A percentile compares a stretch with the other conserved stretches of the same genome.
phyloP scores from a whole-genome alignment of 2,113 vertebrate species.

The Platysternon megacephalum region DNA sequence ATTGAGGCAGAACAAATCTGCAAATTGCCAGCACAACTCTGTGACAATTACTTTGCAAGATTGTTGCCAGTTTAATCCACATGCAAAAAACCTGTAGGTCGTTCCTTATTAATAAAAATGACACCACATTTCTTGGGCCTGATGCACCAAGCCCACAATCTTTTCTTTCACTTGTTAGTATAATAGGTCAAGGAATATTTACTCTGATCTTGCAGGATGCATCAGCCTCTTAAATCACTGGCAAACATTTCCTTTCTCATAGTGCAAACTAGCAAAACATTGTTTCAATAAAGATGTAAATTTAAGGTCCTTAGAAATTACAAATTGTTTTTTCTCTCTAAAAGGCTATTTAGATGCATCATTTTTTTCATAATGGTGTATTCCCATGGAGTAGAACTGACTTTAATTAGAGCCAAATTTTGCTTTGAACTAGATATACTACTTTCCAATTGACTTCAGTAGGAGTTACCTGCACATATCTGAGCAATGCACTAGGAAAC shows the following conservation, averaged over 20 bases:
- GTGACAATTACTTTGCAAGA: not conserved
- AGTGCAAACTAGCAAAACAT: not conserved
- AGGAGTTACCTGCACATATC: not conserved
- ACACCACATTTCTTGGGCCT: not conserved
- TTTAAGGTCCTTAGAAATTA: not conserved
- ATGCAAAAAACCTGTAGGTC: not conserved
- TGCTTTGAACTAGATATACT: not conserved
- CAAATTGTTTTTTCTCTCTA: not conserved
- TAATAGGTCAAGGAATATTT: not conserved
- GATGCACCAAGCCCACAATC: not conserved
- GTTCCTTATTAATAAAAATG: not conserved
- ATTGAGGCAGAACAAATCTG: constrained; percentile 11
- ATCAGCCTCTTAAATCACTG: not conserved
- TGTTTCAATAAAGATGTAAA: not conserved
- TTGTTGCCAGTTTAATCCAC: not conserved
- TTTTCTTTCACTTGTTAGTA: not conserved
- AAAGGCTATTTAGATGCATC: not conserved
- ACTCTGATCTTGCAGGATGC: not conserved
- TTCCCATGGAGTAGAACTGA: not conserved
- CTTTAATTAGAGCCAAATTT: not conserved
- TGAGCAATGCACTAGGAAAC: not conserved
- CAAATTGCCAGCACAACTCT: constrained; percentile 12
- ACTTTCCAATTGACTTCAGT: not conserved
- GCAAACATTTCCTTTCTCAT: not conserved
- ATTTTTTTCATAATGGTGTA: not conserved